These are phyloP conservation scores for Cetoscarus ocellatus DNA, from an alignment of 2,797 vertebrate species.

Conservation along the genomic window DNA sequence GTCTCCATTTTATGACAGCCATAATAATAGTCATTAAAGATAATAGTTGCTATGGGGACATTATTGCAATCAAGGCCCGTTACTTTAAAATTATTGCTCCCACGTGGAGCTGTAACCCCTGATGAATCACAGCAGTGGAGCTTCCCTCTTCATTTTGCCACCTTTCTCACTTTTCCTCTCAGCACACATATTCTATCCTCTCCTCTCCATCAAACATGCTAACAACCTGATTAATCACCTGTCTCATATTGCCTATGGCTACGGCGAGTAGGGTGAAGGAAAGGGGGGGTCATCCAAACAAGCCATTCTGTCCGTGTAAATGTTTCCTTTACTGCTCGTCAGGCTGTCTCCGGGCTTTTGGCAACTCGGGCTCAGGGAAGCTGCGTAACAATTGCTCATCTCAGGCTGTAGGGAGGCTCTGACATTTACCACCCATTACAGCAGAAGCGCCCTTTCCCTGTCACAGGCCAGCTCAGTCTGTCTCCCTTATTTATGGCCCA, in stretches of 20 bases:
- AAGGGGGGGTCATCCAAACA: constrained; percentile 76
- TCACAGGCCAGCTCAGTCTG: constrained; percentile 71
- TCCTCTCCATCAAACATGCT: constrained; percentile 75
- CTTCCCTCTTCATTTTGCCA: constrained; percentile 55
- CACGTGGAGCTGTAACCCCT: constrained; percentile 61
- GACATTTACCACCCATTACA: constrained; percentile 79
- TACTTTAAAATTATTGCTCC: constrained; percentile 74
- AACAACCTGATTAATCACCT: constrained; percentile 81
- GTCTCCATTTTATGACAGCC: constrained; percentile 69
- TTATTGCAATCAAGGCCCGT: constrained; percentile 77
- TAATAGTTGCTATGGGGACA: constrained; percentile 80
- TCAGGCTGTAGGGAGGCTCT: constrained; percentile 64
- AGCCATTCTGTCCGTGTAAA: constrained; percentile 66
- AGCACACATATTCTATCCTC: constrained; percentile 41
- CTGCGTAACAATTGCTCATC: constrained; percentile 73
- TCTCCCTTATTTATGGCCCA: constrained; percentile 71
- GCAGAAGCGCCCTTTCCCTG: constrained; percentile 67
- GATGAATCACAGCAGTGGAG: constrained; percentile 63
- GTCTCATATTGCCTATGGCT: constrained; percentile 60
- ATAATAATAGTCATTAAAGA: constrained; percentile 79
- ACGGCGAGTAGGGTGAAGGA: constrained; percentile 29
- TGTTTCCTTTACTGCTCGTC: constrained; percentile 79
- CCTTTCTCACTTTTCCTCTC: constrained; percentile 53
- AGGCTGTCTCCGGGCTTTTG: constrained; percentile 59
- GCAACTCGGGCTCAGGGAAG: constrained; percentile 54